Conservation (phyloP, 2,797 vertebrate species). For the Peromyscus nudipes region DNA sequence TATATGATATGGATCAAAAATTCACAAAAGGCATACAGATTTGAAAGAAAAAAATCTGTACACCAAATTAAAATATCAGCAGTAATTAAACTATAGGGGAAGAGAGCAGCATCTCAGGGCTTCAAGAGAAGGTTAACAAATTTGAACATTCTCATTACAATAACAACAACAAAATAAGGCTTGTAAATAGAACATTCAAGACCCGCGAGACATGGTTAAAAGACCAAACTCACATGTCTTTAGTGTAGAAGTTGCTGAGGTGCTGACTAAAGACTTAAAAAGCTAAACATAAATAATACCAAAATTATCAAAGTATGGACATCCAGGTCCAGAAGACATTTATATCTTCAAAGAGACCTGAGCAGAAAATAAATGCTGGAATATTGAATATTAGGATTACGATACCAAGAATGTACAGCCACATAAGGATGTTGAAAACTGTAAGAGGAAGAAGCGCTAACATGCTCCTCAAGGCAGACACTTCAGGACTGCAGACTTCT, state of each 20-base stretch:
- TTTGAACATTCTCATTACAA: neutral
- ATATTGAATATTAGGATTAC: neutral
- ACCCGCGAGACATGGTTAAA: neutral
- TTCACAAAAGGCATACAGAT: neutral
- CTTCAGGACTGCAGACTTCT: neutral
- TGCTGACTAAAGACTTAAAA: neutral
- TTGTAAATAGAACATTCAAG: neutral
- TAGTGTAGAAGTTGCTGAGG: neutral
- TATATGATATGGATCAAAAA: neutral
- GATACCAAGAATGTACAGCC: neutral
- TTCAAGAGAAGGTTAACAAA: neutral
- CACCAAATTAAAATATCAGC: neutral
- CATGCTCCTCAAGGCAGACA: neutral
- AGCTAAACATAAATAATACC: neutral
- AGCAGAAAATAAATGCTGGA: neutral
- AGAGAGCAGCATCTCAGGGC: neutral
- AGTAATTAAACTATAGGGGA: neutral
- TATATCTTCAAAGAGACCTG: no score
- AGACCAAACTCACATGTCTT: neutral
- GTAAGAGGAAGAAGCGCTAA: neutral
- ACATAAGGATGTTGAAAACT: neutral
- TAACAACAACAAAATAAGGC: neutral
- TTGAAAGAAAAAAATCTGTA: neutral
- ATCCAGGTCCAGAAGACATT: neutral
- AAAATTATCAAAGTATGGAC: neutral